phyloP scores from a whole-genome alignment of 2,113 vertebrate genomes.

The Cyanistes caeruleus region DNA sequence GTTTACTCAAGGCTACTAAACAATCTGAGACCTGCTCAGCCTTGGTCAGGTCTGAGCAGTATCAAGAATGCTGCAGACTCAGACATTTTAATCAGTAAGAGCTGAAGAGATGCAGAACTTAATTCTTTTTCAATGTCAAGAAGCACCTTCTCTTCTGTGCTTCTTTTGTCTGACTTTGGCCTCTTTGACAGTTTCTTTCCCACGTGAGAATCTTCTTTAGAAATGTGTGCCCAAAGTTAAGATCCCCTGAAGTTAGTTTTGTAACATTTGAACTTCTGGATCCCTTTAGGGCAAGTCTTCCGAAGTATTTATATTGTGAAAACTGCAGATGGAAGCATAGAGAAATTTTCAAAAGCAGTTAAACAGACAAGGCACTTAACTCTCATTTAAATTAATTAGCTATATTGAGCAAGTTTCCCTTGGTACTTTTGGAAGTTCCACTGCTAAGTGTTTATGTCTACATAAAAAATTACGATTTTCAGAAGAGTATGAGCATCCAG shows the following conservation, averaged over 20 bases:
- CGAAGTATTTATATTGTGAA: neutral
- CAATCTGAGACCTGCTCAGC: neutral
- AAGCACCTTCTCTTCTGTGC: neutral
- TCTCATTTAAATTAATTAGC: slow-evolving; percentile 39
- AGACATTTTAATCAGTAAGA: neutral
- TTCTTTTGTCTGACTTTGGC: neutral
- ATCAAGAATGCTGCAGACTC: neutral
- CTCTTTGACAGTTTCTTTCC: neutral
- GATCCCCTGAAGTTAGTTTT: neutral
- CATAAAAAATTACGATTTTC: neutral
- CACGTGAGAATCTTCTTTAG: neutral
- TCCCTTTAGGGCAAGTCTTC: neutral
- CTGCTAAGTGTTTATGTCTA: neutral
- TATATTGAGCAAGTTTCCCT: neutral
- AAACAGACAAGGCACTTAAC: neutral
- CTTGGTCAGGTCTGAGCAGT: neutral
- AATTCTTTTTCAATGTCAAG: neutral
- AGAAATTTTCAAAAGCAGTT: slow-evolving; percentile 11
- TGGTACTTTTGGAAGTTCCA: neutral
- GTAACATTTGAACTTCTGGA: neutral
- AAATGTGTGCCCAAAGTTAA: neutral
- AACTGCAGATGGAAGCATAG: neutral
- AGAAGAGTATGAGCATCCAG: neutral
- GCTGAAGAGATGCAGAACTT: neutral
- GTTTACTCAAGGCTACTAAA: neutral